Conservation (phyloP, 2,888 invertebrate species). For the Patella depressa region DNA sequence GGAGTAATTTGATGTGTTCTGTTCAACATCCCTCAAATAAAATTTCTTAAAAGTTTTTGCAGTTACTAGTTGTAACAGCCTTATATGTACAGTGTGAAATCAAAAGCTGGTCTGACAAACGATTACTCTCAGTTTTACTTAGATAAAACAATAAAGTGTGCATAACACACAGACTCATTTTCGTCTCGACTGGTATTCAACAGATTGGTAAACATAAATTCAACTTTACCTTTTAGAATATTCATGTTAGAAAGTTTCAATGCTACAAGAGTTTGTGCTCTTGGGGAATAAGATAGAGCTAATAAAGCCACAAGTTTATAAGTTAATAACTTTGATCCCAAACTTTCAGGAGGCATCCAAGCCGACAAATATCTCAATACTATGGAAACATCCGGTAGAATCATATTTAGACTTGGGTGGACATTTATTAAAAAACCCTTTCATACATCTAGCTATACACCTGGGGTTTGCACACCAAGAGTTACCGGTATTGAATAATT, state of each 20-base stretch:
- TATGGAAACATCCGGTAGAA: conserved; percentile 33
- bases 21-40: too few species aligned
- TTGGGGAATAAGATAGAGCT: conserved; percentile 28
- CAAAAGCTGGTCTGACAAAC: neutral
- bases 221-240: conserved; percentile 15
- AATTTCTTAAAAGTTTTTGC: neutral
- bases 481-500: neutral
- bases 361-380: conserved; percentile 26
- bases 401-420: conserved; percentile 33
- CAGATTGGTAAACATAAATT: conserved; percentile 32
- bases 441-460: conserved; percentile 26
- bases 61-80: neutral
- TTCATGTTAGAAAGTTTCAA: conserved; percentile 27
- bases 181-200: conserved; percentile 26
- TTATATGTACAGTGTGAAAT: neutral
- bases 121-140: neutral
- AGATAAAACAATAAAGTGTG: neutral
- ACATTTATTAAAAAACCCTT: conserved; percentile 29
- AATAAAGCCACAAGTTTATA: conserved; percentile 27
- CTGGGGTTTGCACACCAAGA: neutral
- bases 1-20: too few species aligned
- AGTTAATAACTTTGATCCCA: conserved; percentile 28
- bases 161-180: conserved; percentile 25
- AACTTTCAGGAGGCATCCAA: conserved; percentile 22
- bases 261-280: too few species aligned